These are phyloP conservation scores for Phylloscopus trochilus DNA, from an alignment of 2,113 vertebrate genomes.

Conservation along the genomic window DNA sequence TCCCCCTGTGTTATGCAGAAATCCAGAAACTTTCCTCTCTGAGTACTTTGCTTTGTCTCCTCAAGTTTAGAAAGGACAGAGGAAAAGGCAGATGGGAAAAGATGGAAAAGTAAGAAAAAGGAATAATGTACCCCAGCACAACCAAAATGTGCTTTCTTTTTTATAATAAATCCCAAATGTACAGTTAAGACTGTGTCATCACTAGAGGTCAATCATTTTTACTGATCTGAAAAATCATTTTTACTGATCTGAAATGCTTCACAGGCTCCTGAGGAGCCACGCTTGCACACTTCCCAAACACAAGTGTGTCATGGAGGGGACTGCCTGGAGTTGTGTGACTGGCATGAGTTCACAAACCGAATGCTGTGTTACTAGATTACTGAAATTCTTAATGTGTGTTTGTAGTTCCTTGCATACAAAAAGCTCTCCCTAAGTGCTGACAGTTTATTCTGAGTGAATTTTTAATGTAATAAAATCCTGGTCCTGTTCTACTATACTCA, in stretches of 20 bases:
- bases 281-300: not conserved
- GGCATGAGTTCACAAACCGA: not conserved
- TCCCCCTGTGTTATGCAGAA: not conserved
- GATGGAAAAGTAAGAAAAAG: not conserved
- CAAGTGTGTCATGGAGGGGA: not conserved
- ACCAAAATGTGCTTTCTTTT: not conserved
- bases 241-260: not conserved
- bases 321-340: not conserved
- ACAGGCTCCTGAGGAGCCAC: not conserved
- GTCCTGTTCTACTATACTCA: not conserved
- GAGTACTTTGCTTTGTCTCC: not conserved
- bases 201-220: not conserved
- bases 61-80: not conserved
- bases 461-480: not conserved
- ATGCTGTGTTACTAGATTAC: not conserved
- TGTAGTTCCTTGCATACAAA: not conserved
- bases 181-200: not conserved
- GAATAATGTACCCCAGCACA: not conserved
- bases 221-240: not conserved
- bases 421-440: not conserved
- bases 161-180: not conserved
- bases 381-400: not conserved
- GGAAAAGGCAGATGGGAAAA: not conserved
- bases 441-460: not conserved
- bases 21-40: not conserved